A percentile compares a stretch with the other conserved stretches of the same genome.
Evolutionary conservation across 2,797 vertebrate species (phyloP).

Genomic region (Gallirallus australis): DNA sequence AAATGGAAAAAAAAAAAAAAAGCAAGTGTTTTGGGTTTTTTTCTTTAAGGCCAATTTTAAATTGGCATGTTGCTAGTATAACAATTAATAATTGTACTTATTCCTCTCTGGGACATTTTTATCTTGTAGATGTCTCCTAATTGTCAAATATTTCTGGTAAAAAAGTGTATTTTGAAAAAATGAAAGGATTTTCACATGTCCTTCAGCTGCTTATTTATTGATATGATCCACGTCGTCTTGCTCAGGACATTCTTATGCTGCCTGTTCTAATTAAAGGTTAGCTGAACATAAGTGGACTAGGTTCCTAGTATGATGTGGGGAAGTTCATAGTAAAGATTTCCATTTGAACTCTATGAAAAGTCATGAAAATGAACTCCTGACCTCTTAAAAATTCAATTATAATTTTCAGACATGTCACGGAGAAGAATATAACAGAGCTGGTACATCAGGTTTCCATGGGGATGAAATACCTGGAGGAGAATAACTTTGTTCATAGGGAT

Average conservation of each 20-base stretch:
- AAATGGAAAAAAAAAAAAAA: background rate
- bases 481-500: constrained; percentile 96
- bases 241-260: background rate
- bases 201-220: background rate
- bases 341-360: constrained; percentile 10
- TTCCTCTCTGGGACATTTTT: background rate
- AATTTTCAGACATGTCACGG: constrained; percentile 82
- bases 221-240: background rate
- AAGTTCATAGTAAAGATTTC: background rate
- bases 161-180: background rate
- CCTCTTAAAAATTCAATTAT: constrained; percentile 31
- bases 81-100: background rate
- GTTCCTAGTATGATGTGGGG: background rate
- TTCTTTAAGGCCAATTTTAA: background rate
- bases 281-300: background rate
- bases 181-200: background rate
- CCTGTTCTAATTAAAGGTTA: background rate
- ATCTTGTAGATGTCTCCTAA: background rate
- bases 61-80: background rate
- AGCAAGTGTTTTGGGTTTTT: background rate
- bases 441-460: constrained; percentile 97
- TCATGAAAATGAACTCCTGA: background rate
- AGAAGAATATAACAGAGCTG: constrained; percentile 94
- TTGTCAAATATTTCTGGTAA: background rate
- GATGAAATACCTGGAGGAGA: constrained; percentile 97